Conservation (phyloP, 2,888 invertebrate genomes). For the Parnassius orleans region DNA sequence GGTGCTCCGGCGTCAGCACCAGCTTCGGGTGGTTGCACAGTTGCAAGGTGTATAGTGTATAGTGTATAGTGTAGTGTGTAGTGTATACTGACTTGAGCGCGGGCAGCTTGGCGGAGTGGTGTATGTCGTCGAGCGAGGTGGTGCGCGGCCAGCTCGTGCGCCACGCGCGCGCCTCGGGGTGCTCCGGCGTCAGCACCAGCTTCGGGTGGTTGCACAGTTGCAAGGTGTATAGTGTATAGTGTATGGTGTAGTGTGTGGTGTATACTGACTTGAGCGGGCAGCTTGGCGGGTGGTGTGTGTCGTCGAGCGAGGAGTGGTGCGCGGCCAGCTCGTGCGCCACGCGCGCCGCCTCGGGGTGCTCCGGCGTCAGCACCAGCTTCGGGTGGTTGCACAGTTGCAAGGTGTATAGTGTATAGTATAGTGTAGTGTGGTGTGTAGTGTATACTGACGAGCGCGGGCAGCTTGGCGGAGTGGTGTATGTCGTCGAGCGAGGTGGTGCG, state of each 20-base stretch:
- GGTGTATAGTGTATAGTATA: constrained; percentile 36
- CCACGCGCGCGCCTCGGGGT: too few species aligned
- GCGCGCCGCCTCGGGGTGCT: too few species aligned
- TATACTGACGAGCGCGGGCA: constrained; percentile 89
- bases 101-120: constrained; percentile 96
- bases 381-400: too few species aligned
- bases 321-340: constrained; percentile 85
- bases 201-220: constrained; percentile 97
- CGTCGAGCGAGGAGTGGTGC: constrained; percentile 85
- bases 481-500: constrained; percentile 87
- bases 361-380: too few species aligned
- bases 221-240: too few species aligned
- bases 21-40: too few species aligned
- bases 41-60: too few species aligned
- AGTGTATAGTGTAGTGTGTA: too few species aligned
- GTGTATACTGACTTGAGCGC: too few species aligned
- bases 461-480: constrained; percentile 95
- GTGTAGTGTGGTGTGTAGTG: background rate
- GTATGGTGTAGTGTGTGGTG: background rate
- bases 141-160: constrained; percentile 84
- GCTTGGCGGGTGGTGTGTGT: constrained; percentile 90
- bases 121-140: constrained; percentile 90
- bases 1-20: too few species aligned
- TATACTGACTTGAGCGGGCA: constrained; percentile 91
- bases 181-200: too few species aligned